Conservation (phyloP, 92 coral and sea anemone species). For the Porites lobata region DNA sequence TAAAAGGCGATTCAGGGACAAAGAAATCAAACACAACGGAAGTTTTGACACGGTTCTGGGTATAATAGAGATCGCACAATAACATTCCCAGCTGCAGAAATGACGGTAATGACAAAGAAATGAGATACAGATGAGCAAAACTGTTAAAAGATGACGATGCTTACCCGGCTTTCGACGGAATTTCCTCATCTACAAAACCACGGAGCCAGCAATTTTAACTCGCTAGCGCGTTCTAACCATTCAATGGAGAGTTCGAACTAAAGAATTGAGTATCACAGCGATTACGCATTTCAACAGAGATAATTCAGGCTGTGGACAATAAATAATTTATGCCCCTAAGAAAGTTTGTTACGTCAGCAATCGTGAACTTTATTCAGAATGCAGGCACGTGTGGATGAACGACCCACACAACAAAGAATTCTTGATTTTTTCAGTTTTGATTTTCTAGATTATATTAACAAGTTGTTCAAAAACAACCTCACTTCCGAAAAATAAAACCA, state of each 20-base stretch:
- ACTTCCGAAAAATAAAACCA: background rate
- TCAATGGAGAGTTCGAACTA: background rate
- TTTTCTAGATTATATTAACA: background rate
- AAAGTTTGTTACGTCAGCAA: constrained; percentile 23
- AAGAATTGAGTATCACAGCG: constrained; percentile 11
- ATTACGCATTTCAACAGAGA: constrained; percentile 20
- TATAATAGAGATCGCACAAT: constrained; percentile 18
- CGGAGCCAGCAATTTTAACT: background rate
- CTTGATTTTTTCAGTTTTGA: no score
- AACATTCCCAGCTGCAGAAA: constrained; percentile 13
- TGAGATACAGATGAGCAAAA: constrained; percentile 2
- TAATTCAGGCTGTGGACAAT: constrained; percentile 21
- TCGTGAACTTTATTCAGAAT: background rate
- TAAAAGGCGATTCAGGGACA: background rate
- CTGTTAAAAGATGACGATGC: background rate
- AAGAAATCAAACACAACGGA: constrained; percentile 6
- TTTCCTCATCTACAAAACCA: constrained; percentile 4
- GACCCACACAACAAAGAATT: background rate
- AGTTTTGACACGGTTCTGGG: constrained; percentile 13
- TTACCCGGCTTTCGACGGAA: constrained; percentile 4
- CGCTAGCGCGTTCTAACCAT: background rate
- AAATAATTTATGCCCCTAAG: constrained; percentile 19
- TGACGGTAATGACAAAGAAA: constrained; percentile 22
- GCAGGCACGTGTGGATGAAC: background rate
- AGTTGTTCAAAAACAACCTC: background rate